Evolutionary conservation across 2,888 invertebrate species (phyloP), one percentile per base, ranked within the genome.

Genomic region (Spialia ferax): DNA sequence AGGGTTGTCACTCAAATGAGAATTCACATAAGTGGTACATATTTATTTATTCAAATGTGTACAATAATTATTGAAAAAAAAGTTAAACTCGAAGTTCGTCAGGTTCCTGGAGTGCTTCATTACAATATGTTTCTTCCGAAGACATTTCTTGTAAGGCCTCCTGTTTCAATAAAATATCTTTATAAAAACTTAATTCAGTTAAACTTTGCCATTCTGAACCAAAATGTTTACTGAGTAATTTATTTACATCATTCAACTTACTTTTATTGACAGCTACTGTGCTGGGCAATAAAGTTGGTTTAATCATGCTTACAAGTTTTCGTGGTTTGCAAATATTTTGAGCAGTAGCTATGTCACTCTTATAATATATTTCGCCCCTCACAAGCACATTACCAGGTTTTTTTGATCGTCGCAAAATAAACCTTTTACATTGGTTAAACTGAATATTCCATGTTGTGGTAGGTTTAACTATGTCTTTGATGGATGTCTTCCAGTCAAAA

Each of bases 111-210:
- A 70, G 56, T 65, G 29, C 57, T 65, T 70, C 59, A 70, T 69
- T 62, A 65, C 68, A 65, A 45, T 70, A 70, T 57, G 20, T 63
- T 42, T 69, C 54, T 61, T 68, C 65, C 18, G 59, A 38, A 38
- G 45, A 15, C 18, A 52, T 59, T 70, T 56, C 56, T 29, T 56
- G 56, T 56, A 56, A 56, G 29, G 56, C 56, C 56, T 56, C 56
- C 56, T 56, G 70, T 55, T 45, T 64, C 48, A 52, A 22, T 56
- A 68, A 64, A 50, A 56, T 68, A 48, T 68, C 63, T 68, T 63
- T 69, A 64, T 70, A 70, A 70, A 70, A 70, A 63, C 60, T 66
- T 57, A 68, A 69, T 57, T 69, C 60, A 38, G 38, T 26, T 65
- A 45, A 15, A 45, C 45, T 45, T 45, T 45, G 15, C 45, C 45